A percentile compares a stretch with the other conserved stretches of the same genome.
Evolutionary conservation across 2,888 invertebrate genomes (phyloP).

Genomic region (Macrosiphum euphorbiae): DNA sequence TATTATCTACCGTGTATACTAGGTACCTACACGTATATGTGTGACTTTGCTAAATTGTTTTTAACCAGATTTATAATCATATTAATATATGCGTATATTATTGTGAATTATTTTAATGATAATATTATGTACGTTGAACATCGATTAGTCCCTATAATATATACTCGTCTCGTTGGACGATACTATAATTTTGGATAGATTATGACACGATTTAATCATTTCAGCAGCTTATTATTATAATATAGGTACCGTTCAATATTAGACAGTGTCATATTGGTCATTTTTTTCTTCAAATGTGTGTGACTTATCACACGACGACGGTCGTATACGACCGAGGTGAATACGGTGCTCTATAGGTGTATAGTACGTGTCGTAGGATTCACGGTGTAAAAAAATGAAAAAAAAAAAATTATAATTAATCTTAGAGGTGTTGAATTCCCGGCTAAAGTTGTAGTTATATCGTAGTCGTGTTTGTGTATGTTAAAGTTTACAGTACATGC

Average conservation of each 20-base stretch:
- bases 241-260: not conserved
- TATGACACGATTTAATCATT: not conserved
- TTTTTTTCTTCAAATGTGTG: not conserved
- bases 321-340: too few relatives aligned
- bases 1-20: not conserved
- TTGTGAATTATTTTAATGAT: not conserved
- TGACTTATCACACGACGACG: not conserved
- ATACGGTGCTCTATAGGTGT: not conserved
- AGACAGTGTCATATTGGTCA: not conserved
- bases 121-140: not conserved
- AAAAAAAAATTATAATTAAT: constrained; percentile 18
- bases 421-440: not conserved
- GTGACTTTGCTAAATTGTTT: not conserved
- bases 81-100: not conserved
- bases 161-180: not conserved
- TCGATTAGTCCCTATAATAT: not conserved
- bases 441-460: not conserved
- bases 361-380: not conserved
- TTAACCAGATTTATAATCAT: not conserved
- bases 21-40: not conserved
- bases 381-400: not conserved
- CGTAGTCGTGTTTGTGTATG: not conserved
- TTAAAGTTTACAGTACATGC: not conserved
- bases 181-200: not conserved
- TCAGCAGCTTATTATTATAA: not conserved